Evolutionary conservation across 2,113 vertebrate genomes (phyloP).

Genomic region (Vulpes lagopus): DNA sequence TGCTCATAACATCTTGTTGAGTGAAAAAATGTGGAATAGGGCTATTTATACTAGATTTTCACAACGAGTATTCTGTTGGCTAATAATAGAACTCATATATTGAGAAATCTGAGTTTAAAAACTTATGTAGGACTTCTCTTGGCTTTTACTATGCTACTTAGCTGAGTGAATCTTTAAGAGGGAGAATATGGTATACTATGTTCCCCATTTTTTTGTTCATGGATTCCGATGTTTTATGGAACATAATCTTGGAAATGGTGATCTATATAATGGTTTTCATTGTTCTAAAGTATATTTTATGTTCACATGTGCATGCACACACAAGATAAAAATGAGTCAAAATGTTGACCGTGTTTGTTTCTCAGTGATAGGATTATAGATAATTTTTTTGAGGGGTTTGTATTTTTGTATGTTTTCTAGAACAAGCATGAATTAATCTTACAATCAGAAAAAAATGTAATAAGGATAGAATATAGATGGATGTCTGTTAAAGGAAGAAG

Average conservation of each 20-base stretch:
- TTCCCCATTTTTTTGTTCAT: not conserved
- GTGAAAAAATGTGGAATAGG: slow-evolving; percentile 26
- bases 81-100: slow-evolving; percentile 38
- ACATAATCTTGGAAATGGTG: slow-evolving; percentile 34
- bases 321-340: not conserved
- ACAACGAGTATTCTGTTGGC: not conserved
- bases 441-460: slow-evolving; percentile 3
- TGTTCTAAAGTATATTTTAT: slow-evolving; percentile 25
- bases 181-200: not conserved
- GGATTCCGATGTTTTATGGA: not conserved
- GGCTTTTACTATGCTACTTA: not conserved
- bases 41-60: slow-evolving; percentile 37
- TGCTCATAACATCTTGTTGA: slow-evolving; percentile 9
- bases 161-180: not conserved
- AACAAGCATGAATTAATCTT: slow-evolving; percentile 29
- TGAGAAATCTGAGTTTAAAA: slow-evolving; percentile 36
- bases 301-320: not conserved
- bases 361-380: slow-evolving; percentile 1
- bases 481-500: slow-evolving; percentile 9
- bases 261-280: not conserved
- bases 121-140: not conserved
- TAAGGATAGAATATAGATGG: slow-evolving; percentile 8
- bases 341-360: not conserved
- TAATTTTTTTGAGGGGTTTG: not conserved
- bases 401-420: slow-evolving; percentile 31